Evolutionary conservation across 2,888 invertebrate species (phyloP).

Genomic region (Melanchra persicariae): DNA sequence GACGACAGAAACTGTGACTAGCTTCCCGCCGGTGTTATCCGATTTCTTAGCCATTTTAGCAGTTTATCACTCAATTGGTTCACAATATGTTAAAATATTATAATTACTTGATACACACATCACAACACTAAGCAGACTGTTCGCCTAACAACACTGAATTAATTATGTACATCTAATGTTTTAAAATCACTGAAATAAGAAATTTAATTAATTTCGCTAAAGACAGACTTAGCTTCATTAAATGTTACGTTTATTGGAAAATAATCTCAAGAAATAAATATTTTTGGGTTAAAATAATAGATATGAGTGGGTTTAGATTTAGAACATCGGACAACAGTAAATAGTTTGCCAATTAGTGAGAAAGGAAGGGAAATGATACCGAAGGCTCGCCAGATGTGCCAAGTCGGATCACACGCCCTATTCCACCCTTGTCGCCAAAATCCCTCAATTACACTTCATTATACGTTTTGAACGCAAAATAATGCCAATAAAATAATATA

Average conservation of each 20-base stretch:
- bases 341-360: slow-evolving; percentile 74
- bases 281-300: slow-evolving; percentile 11
- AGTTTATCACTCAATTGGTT: slow-evolving; percentile 75
- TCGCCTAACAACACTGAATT: slow-evolving; percentile 64
- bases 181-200: slow-evolving; percentile 54
- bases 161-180: slow-evolving; percentile 62
- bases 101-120: slow-evolving; percentile 82
- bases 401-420: slow-evolving; percentile 76
- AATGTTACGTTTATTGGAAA: slow-evolving; percentile 13
- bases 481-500: slow-evolving; percentile 67
- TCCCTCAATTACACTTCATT: slow-evolving; percentile 37
- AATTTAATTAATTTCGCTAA: slow-evolving; percentile 19
- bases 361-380: slow-evolving; percentile 74
- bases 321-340: slow-evolving; percentile 56
- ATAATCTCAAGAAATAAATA: slow-evolving; percentile 35
- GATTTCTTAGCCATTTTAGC: slow-evolving; percentile 93
- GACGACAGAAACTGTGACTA: slow-evolving; percentile 97
- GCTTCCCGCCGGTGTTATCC: slow-evolving; percentile 92
- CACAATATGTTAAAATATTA: slow-evolving; percentile 73
- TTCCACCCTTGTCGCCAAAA: slow-evolving; percentile 55
- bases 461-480: slow-evolving; percentile 60
- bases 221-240: slow-evolving; percentile 4
- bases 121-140: slow-evolving; percentile 80
- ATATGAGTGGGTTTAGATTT: background rate
- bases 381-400: slow-evolving; percentile 81